Evolutionary conservation across 2,797 vertebrate species (phyloP), one percentile per base, ranked within the genome.

Genomic region (Clangula hyemalis): DNA sequence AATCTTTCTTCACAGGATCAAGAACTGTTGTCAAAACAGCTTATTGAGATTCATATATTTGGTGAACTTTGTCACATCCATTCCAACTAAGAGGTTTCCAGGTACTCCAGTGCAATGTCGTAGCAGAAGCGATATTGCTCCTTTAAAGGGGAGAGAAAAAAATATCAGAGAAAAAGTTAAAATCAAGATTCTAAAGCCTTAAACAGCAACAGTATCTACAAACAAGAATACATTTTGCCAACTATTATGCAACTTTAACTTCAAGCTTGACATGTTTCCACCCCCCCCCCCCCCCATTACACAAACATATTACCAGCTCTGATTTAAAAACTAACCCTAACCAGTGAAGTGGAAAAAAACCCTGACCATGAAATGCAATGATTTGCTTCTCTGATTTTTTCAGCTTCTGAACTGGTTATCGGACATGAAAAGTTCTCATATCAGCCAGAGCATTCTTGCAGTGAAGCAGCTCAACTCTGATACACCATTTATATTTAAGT

Each of bases 121-220:
- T 99, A 99, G 97, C 99, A 99, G 98, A 99, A 99, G 56, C 99
- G 99, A 94, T 99, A 99, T 94, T 99, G 99, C 87, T 99, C 99
- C 99, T 99, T 81, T 82, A 85, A 81, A 24, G 17, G 38, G 15
- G 39, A 75, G 85, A 87, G 25, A 51, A 15, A 70, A 70, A 66
- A 54, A 45, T 96, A 22, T 68, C 85, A 47, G 34, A 15, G 6
- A 61, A 73, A n/a, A 41, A 21, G 41, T 54, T 71, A 87, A 72
- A 78, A 78, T n/a, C 51, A 71, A 74, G 45, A 54, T 64, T 83
- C 60, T 32, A 41, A 81, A 69, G 45, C 53, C 28, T 72, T 34
- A 58, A 74, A 74, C 17, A 85, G 32, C 45, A 87, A 36, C 32
- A 61, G 15, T 36, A 93, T 36, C 74, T 85, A 22, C 36, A 56